A percentile compares a stretch with the other conserved stretches of the same genome.
Conservation (phyloP, 2,888 invertebrate genomes). For the Sinentomon sp. region DNA sequence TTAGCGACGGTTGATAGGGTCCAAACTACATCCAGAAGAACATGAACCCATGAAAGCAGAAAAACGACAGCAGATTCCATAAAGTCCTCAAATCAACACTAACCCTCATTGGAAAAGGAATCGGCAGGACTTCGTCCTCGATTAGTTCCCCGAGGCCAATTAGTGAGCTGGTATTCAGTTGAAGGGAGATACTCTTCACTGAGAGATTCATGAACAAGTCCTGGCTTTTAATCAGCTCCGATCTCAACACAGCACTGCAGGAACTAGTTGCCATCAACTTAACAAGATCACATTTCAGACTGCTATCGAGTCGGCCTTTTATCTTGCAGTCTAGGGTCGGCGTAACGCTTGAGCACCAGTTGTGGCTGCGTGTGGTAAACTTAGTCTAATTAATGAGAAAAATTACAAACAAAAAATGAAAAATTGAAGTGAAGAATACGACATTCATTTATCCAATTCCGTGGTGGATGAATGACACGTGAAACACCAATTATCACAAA, state of each 20-base stretch:
- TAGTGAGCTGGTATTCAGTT: slow-evolving; percentile 50
- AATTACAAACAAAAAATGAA: too few relatives aligned
- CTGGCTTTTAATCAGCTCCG: slow-evolving; percentile 17
- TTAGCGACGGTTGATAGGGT: too few relatives aligned
- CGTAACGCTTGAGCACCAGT: slow-evolving; percentile 30
- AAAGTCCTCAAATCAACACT: too few relatives aligned
- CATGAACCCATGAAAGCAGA: too few relatives aligned
- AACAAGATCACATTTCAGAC: background rate
- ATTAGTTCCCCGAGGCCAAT: slow-evolving; percentile 51
- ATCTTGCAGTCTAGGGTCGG: slow-evolving; percentile 29
- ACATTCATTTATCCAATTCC: too few relatives aligned
- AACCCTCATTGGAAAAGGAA: slow-evolving; percentile 57
- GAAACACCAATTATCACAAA: too few relatives aligned
- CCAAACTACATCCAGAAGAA: too few relatives aligned
- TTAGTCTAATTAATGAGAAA: too few relatives aligned
- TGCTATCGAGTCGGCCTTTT: background rate
- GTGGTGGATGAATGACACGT: too few relatives aligned
- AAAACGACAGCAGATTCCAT: too few relatives aligned
- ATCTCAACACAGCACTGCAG: slow-evolving; percentile 11
- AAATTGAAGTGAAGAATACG: too few relatives aligned
- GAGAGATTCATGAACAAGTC: slow-evolving; percentile 15
- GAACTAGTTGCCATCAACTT: background rate
- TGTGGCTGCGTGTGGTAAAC: too few relatives aligned
- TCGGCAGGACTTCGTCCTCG: slow-evolving; percentile 57
- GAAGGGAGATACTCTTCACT: slow-evolving; percentile 18